Percentiles rank a stretch among this genome's conserved stretches.
Evolutionary conservation across 2,113 vertebrate genomes (phyloP).

Genomic region (Dinomys branickii): DNA sequence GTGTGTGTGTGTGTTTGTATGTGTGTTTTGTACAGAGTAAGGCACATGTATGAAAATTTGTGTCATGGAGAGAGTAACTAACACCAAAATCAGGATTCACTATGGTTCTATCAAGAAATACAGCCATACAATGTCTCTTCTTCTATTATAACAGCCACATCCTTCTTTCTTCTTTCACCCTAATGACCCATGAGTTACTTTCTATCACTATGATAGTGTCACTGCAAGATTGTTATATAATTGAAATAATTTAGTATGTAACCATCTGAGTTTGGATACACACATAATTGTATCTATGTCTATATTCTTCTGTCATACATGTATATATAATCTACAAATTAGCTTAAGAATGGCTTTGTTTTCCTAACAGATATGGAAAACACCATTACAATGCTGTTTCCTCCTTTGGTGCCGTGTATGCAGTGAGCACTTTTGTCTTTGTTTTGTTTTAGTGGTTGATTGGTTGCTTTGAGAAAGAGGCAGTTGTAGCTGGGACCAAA

Average conservation of each 20-base stretch:
- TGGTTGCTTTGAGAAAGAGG: background rate
- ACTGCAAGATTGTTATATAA: background rate
- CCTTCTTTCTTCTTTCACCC: background rate
- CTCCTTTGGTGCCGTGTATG: background rate
- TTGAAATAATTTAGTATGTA: background rate
- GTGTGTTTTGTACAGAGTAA: background rate
- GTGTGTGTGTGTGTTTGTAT: background rate
- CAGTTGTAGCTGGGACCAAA: background rate
- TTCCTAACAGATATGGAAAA: background rate
- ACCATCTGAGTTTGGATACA: background rate
- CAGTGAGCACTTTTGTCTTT: background rate
- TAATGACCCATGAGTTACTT: background rate
- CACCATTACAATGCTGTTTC: background rate
- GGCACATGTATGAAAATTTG: background rate
- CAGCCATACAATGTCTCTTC: background rate
- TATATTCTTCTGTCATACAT: background rate
- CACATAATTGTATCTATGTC: background rate
- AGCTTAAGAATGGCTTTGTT: background rate
- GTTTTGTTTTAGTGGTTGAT: background rate
- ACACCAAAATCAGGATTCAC: background rate
- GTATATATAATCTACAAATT: background rate
- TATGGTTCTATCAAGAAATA: background rate
- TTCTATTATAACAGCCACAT: background rate
- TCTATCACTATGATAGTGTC: background rate
- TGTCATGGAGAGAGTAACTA: background rate